Conservation (phyloP, 2,113 vertebrate genomes). For the Seriola rivoliana region DNA sequence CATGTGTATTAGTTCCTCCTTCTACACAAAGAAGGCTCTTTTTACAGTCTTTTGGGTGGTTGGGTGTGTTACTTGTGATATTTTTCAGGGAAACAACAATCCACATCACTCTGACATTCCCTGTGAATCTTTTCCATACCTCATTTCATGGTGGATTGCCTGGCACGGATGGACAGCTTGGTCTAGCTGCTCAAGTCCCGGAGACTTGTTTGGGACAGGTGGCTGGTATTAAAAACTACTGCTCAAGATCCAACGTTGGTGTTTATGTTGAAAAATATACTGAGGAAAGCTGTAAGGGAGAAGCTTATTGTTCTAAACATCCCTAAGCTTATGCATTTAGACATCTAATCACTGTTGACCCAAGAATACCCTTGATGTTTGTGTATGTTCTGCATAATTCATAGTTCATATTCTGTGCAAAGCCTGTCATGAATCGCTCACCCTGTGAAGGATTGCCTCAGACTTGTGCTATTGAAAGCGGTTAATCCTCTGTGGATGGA, state of each 20-base stretch:
- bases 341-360: slow-evolving; percentile 70
- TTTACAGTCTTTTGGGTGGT: not conserved
- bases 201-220: slow-evolving; percentile 43
- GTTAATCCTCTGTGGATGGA: slow-evolving; percentile 71
- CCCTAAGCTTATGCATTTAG: slow-evolving; percentile 39
- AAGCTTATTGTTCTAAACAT: slow-evolving; percentile 55
- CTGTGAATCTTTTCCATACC: slow-evolving; percentile 9
- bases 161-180: slow-evolving; percentile 17
- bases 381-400: slow-evolving; percentile 63
- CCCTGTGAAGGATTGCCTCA: slow-evolving; percentile 59
- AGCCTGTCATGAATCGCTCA: slow-evolving; percentile 53
- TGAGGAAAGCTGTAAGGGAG: slow-evolving; percentile 9
- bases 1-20: slow-evolving; percentile 33
- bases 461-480: slow-evolving; percentile 61
- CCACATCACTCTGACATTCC: slow-evolving; percentile 7
- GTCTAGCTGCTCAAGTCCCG: slow-evolving; percentile 19
- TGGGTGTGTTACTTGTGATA: slow-evolving; percentile 9
- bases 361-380: slow-evolving; percentile 66
- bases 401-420: slow-evolving; percentile 54
- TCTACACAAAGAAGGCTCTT: slow-evolving; percentile 16
- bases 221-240: slow-evolving; percentile 13
- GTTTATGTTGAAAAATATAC: not conserved
- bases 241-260: slow-evolving; percentile 11
- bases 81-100: slow-evolving; percentile 12
- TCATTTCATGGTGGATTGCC: slow-evolving; percentile 33